These are phyloP conservation scores for Ifrita kowaldi DNA, from an alignment of 2,113 vertebrate genomes.

Conservation along the genomic window DNA sequence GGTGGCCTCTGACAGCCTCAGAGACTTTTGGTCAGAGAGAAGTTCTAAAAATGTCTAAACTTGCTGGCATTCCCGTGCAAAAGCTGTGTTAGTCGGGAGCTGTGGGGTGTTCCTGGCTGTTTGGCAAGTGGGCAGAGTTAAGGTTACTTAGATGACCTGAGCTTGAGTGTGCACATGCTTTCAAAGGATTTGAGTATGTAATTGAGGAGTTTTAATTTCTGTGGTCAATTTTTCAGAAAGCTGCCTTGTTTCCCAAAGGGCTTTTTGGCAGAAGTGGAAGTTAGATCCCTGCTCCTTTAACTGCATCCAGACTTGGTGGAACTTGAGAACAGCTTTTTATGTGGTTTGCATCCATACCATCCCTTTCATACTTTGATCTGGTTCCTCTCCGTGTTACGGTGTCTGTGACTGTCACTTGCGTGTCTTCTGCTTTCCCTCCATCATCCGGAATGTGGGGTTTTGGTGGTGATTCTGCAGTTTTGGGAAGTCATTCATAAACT, in stretches of 20 bases:
- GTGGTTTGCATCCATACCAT: conserved; percentile 26
- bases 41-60: conserved; percentile 50
- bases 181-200: conserved; percentile 29
- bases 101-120: neutral
- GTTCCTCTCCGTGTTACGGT: neutral
- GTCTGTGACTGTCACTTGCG: neutral
- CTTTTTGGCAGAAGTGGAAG: conserved; percentile 46
- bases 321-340: conserved; percentile 45
- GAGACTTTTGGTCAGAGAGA: conserved; percentile 30
- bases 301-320: conserved; percentile 46
- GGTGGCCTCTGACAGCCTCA: conserved; percentile 11
- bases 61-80: conserved; percentile 16
- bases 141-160: conserved; percentile 14
- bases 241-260: conserved; percentile 46
- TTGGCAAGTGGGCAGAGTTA: conserved; percentile 33
- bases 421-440: neutral
- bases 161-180: neutral
- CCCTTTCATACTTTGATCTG: conserved; percentile 28
- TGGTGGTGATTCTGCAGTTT: neutral
- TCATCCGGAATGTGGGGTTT: neutral
- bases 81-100: neutral
- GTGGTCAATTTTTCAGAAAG: conserved; percentile 53
- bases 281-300: conserved; percentile 46
- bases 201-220: conserved; percentile 53
- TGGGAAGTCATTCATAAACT: neutral